These are phyloP conservation scores for Ochlodes sylvanus DNA, from an alignment of 2,888 invertebrate genomes.

Conservation along the genomic window DNA sequence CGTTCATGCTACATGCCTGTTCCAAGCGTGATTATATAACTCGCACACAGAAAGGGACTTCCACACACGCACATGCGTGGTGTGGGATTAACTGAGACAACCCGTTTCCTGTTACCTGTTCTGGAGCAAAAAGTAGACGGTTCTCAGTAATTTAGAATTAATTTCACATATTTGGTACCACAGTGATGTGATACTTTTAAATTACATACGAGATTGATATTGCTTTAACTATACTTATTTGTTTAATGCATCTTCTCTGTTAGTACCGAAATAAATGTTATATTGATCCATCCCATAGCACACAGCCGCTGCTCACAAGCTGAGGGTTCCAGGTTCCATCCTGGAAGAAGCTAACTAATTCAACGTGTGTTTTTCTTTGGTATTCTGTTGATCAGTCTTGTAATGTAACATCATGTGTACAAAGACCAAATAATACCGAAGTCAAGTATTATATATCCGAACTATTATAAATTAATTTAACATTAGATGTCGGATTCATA, in stretches of 20 bases:
- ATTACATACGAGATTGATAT: constrained; percentile 38
- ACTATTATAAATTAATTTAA: too few species aligned
- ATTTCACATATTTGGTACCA: constrained; percentile 70
- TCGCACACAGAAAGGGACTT: constrained; percentile 42
- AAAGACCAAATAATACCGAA: too few species aligned
- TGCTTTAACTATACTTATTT: constrained; percentile 36
- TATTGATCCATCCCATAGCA: neutral
- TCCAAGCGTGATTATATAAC: constrained; percentile 68
- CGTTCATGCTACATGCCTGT: constrained; percentile 60
- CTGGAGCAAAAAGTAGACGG: constrained; percentile 73
- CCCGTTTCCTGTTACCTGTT: constrained; percentile 83
- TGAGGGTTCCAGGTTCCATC: too few species aligned
- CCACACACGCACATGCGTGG: constrained; percentile 59
- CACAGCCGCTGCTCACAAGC: too few species aligned
- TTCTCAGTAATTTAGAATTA: constrained; percentile 76
- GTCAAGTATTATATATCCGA: too few species aligned
- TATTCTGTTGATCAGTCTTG: too few species aligned
- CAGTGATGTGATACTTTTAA: constrained; percentile 38
- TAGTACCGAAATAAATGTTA: constrained; percentile 3
- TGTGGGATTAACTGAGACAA: constrained; percentile 78
- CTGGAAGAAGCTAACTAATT: too few species aligned
- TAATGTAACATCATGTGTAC: too few species aligned
- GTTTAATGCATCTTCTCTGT: constrained; percentile 15
- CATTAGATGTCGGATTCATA: too few species aligned
- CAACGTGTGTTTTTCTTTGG: too few species aligned